Base-by-base conservation (phyloP, 2,797 vertebrate species). In the Pangasius krempfi region DNA sequence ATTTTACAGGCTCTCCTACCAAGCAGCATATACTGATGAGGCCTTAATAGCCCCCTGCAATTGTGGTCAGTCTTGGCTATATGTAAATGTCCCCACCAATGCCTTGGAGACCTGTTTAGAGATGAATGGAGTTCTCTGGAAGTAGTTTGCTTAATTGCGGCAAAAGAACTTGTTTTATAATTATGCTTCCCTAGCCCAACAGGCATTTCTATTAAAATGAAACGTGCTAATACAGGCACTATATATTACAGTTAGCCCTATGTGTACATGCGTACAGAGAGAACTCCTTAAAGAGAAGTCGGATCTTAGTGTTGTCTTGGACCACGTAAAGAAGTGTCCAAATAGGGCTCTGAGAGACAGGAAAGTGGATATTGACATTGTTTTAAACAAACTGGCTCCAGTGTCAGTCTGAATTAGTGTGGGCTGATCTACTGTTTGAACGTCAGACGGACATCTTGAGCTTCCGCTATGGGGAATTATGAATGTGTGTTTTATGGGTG, bases 121-220 rank as follows among this genome's bases (percentile, higher is more conserved):
- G 70, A 89, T 72, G 76, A 91, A 78, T 52, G 1, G 25, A 73
- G 80, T 64, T 86, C 68, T 93, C 91, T 94, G 93, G 91, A 93
- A 93, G 86, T 90, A 89, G 89, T 94, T 93, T 91, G 30, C 86
- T 64, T 92, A 92, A 92, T 89, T 86, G 90, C 5, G 68, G 30
- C 75, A 73, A 91, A 91, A 82, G 89, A 64, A 87, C 72, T 88
- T 22, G 64, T 58, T 47, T 90, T 89, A 60, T 91, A 88, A 93
- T 93, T 76, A 86, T 85, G 70, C 30, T 72, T 89, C 70, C 87
- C 72, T 5, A 70, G 78, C 47, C 68, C 80, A 75, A 90, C 82
- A 89, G 85, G 64, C 81, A 89, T 72, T 56, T 81, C 62, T 40
- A 89, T 83, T 78, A 58, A 89, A 70, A 37, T 70, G 87, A 86